Conservation (phyloP, 2,888 invertebrate genomes). For the Andrena dorsata region DNA sequence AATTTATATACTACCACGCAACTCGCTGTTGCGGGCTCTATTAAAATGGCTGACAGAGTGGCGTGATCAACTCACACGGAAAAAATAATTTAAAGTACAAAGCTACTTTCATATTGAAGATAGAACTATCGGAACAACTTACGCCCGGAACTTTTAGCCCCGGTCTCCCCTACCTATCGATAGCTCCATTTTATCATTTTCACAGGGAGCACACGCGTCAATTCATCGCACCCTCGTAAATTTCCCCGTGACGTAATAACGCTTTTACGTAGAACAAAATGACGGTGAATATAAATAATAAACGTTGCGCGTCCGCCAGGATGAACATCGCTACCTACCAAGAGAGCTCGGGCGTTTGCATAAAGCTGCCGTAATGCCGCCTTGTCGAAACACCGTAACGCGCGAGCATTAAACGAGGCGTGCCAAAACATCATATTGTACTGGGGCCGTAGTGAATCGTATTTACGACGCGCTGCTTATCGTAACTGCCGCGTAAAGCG, state of each 20-base stretch:
- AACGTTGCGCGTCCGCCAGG: not conserved
- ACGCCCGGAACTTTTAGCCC: too few species aligned
- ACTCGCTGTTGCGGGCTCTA: too few species aligned
- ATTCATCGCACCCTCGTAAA: conserved; percentile 10
- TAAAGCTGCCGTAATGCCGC: conserved; percentile 34
- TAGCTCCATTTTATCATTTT: conserved; percentile 3
- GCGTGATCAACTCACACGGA: too few species aligned
- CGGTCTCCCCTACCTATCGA: too few species aligned
- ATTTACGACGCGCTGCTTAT: conserved; percentile 63
- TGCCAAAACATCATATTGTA: conserved; percentile 58
- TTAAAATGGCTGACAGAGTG: too few species aligned
- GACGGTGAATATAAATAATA: conserved; percentile 31
- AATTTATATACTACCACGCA: too few species aligned
- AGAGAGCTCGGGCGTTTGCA: conserved; percentile 16
- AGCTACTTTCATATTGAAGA: too few species aligned
- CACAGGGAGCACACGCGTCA: not conserved
- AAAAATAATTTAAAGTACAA: too few species aligned
- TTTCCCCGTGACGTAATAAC: conserved; percentile 16
- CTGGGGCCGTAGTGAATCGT: conserved; percentile 48
- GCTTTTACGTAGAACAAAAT: not conserved
- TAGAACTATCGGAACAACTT: too few species aligned
- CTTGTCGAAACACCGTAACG: conserved; percentile 40
- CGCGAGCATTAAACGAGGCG: conserved; percentile 48
- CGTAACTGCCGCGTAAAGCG: conserved; percentile 49
- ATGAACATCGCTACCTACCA: conserved; percentile 2